Conservation (phyloP, 2,113 vertebrate genomes). For the Emydocephalus ijimae region DNA sequence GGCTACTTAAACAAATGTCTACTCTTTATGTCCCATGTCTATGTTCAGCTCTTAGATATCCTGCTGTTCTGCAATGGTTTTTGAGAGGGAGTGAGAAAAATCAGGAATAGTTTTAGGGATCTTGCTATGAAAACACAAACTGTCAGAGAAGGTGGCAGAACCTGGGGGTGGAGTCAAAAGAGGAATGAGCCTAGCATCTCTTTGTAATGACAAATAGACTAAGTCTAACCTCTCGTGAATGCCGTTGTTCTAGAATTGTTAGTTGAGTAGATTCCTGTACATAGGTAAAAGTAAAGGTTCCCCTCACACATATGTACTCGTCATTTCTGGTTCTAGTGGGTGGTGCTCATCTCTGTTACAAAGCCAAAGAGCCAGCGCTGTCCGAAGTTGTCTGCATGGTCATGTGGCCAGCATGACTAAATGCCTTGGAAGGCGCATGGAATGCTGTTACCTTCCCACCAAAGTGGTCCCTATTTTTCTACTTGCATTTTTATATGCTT, state of each 20-base stretch:
- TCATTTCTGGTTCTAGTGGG: too few species aligned
- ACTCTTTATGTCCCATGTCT: background rate
- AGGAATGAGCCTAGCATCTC: background rate
- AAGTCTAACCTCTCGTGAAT: background rate
- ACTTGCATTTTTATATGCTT: too few species aligned
- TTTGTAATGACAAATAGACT: background rate
- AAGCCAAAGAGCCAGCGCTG: too few species aligned
- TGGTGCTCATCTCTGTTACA: too few species aligned
- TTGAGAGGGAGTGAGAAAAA: background rate
- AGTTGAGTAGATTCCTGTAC: background rate
- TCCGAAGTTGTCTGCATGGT: too few species aligned
- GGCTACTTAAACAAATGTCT: constrained; percentile 36
- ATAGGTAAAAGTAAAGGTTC: background rate
- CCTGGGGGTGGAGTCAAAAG: background rate
- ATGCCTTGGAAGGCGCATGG: too few species aligned
- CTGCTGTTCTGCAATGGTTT: constrained; percentile 19
- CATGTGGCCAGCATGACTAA: too few species aligned
- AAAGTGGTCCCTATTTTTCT: too few species aligned
- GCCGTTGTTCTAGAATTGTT: background rate
- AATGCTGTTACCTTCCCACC: too few species aligned
- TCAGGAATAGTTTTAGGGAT: background rate
- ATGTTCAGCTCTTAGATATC: constrained; percentile 29
- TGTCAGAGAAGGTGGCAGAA: background rate
- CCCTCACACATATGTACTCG: too few species aligned
- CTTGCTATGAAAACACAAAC: background rate